Percentiles rank a stretch among this genome's conserved stretches.
phyloP scores from a whole-genome alignment of 2,888 invertebrate species.

The Aporophyla nigra region DNA sequence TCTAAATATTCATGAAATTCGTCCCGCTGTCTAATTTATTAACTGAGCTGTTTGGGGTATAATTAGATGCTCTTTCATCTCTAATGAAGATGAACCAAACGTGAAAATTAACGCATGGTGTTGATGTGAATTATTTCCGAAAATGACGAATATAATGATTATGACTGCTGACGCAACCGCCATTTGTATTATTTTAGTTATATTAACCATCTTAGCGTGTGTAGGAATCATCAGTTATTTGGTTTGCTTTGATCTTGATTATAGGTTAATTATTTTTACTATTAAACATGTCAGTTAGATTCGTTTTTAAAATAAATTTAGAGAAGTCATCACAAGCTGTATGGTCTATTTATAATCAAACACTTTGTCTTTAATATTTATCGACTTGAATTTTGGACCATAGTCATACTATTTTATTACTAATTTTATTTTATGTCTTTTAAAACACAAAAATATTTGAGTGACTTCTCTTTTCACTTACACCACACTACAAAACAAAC shows the following conservation, averaged over 20 bases:
- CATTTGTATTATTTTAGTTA: conserved; percentile 12
- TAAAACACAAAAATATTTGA: not conserved
- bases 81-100: conserved; percentile 40
- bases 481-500: conserved; percentile 75
- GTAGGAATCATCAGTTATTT: not conserved
- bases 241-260: conserved; percentile 9
- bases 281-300: not conserved
- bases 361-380: not conserved
- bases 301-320: too few species aligned
- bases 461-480: conserved; percentile 60
- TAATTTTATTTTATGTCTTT: not conserved
- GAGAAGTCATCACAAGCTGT: too few species aligned
- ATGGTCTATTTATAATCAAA: not conserved
- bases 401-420: not conserved
- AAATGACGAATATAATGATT: conserved; percentile 5
- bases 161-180: conserved; percentile 1
- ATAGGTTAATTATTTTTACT: too few species aligned
- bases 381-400: not conserved
- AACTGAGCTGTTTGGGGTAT: conserved; percentile 12
- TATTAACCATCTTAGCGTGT: not conserved
- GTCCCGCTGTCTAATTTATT: conserved; percentile 28
- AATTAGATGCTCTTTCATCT: conserved; percentile 43
- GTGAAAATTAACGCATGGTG: conserved; percentile 25
- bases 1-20: conserved; percentile 9
- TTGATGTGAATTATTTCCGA: conserved; percentile 36